Conservation (phyloP, 2,113 vertebrate species). For the Rallus limicola region DNA sequence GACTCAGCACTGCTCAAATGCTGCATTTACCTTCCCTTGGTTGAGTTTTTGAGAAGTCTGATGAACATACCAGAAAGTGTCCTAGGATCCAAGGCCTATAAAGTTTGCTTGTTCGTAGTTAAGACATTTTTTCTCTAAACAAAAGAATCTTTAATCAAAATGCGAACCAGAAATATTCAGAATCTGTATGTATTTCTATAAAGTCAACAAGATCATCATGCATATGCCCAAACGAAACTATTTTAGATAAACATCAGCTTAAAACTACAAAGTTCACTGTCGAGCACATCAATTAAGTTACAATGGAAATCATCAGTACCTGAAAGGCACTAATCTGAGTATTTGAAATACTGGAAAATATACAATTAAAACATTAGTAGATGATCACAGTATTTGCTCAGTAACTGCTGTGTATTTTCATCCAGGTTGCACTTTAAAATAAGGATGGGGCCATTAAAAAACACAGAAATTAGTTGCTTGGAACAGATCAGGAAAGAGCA, state of each 20-base stretch:
- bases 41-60: neutral
- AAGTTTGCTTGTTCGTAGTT: neutral
- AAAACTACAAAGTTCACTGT: neutral
- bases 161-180: neutral
- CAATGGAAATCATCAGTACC: neutral
- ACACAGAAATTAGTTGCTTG: neutral
- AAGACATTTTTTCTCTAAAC: neutral
- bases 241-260: neutral
- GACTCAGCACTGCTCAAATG: neutral
- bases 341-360: neutral
- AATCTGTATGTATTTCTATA: neutral
- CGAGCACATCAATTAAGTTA: neutral
- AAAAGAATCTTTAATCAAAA: neutral
- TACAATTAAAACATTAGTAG: neutral
- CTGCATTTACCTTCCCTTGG: neutral
- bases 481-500: neutral
- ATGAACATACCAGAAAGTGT: neutral
- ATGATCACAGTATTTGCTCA: neutral
- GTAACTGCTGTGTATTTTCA: neutral
- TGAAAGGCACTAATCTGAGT: neutral
- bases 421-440: neutral
- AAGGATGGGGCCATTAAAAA: neutral
- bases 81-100: neutral
- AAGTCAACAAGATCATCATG: neutral
- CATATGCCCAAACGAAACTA: neutral